Conservation (phyloP, 2,113 vertebrate species). For the Tringa solitaria region DNA sequence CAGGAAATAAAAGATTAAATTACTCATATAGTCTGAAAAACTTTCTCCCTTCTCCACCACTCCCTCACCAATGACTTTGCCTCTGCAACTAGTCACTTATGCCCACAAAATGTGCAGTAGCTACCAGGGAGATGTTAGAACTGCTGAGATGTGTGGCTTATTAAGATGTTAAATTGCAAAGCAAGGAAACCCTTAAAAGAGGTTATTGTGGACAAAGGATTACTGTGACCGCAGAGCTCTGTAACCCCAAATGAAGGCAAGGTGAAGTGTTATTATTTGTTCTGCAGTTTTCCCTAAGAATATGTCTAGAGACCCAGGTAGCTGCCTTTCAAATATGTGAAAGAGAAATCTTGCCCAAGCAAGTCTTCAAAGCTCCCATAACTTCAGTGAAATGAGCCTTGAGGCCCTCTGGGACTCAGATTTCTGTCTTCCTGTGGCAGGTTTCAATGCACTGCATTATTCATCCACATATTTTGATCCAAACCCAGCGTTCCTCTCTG, state of each 20-base stretch:
- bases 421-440: slow-evolving; percentile 32
- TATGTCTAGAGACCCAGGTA: background rate
- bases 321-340: slow-evolving; percentile 43
- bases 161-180: background rate
- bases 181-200: background rate
- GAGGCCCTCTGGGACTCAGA: slow-evolving; percentile 35
- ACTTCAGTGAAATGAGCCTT: slow-evolving; percentile 46
- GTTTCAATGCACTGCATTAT: slow-evolving; percentile 16
- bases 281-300: slow-evolving; percentile 1
- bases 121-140: background rate
- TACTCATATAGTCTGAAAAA: background rate
- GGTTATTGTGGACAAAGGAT: slow-evolving; percentile 4
- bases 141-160: background rate
- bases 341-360: slow-evolving; percentile 52
- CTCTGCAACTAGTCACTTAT: background rate
- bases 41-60: background rate
- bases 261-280: background rate
- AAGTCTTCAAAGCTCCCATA: slow-evolving; percentile 56
- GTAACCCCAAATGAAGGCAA: slow-evolving; percentile 7
- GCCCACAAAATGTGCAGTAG: background rate
- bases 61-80: background rate
- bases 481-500: background rate
- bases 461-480: background rate
- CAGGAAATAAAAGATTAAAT: background rate
- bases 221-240: background rate